Conservation (phyloP, 2,888 invertebrate species). For the Bimastos eiseni region DNA sequence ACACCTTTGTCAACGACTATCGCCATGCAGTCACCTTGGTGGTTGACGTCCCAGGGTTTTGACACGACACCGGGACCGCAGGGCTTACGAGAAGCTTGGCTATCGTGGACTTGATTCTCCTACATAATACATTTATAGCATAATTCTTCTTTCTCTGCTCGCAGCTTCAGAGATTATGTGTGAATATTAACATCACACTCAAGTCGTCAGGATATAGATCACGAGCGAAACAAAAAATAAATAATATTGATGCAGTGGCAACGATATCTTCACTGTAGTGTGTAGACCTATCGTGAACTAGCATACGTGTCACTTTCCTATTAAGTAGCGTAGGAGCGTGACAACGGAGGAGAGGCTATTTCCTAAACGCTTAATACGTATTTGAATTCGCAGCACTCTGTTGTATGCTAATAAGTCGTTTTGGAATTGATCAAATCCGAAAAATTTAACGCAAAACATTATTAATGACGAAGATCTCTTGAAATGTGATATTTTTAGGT, state of each 20-base stretch:
- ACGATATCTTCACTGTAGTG: not conserved
- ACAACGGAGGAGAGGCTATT: too few species aligned
- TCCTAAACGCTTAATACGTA: not conserved
- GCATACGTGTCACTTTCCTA: not conserved
- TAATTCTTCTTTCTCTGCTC: not conserved
- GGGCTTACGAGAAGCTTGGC: too few species aligned
- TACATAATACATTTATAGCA: not conserved
- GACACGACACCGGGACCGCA: too few species aligned
- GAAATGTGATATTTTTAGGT: not conserved
- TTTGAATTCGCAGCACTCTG: not conserved
- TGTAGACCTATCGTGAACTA: not conserved
- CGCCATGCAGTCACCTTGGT: too few species aligned
- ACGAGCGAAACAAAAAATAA: not conserved
- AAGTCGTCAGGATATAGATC: not conserved
- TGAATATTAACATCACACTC: not conserved
- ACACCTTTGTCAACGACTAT: too few species aligned
- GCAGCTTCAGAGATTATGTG: not conserved
- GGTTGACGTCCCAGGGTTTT: too few species aligned
- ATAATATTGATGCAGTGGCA: not conserved
- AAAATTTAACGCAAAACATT: not conserved
- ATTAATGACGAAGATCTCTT: not conserved
- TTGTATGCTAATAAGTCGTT: not conserved
- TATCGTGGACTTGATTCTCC: too few species aligned
- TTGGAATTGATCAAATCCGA: not conserved
- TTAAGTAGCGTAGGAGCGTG: too few species aligned